Percentiles rank a stretch among this genome's conserved stretches.
Evolutionary conservation across 2,888 invertebrate species (phyloP).

Genomic region (Neoascia interrupta): DNA sequence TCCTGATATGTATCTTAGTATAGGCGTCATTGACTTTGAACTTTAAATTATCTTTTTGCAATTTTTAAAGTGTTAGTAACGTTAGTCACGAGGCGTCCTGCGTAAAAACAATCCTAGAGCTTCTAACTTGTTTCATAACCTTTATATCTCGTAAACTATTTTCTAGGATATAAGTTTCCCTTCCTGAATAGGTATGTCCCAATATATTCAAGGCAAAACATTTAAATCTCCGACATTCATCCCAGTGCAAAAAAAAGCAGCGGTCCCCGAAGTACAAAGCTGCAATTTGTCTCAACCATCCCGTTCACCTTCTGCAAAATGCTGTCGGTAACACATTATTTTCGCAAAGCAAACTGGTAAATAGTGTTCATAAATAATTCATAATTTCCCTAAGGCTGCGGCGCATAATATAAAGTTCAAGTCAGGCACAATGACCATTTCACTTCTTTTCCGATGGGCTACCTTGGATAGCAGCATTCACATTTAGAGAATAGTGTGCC

Average conservation of each 20-base stretch:
- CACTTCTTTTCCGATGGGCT: conserved; percentile 42
- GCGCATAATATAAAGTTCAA: conserved; percentile 28
- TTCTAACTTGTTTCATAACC: no score
- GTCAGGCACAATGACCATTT: conserved; percentile 49
- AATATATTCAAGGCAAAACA: background rate
- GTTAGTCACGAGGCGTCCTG: no score
- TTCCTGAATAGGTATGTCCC: no score
- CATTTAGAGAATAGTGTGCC: conserved; percentile 49
- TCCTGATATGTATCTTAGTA: no score
- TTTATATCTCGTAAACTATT: no score
- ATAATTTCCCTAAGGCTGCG: conserved; percentile 53
- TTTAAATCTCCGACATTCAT: conserved; percentile 12
- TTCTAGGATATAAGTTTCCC: no score
- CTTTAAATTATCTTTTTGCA: no score
- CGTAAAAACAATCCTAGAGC: no score
- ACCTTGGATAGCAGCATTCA: conserved; percentile 28
- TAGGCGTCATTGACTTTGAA: no score
- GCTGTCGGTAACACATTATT: conserved; percentile 44
- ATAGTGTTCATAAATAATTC: conserved; percentile 62
- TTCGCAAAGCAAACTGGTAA: conserved; percentile 11
- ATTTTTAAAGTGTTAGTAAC: no score
- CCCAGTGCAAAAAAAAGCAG: background rate
- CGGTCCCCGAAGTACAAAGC: conserved; percentile 45
- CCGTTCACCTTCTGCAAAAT: conserved; percentile 44
- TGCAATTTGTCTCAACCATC: conserved; percentile 62